These are phyloP conservation scores for Agrypnus murinus DNA, from an alignment of 2,888 invertebrate genomes.

Conservation along the genomic window DNA sequence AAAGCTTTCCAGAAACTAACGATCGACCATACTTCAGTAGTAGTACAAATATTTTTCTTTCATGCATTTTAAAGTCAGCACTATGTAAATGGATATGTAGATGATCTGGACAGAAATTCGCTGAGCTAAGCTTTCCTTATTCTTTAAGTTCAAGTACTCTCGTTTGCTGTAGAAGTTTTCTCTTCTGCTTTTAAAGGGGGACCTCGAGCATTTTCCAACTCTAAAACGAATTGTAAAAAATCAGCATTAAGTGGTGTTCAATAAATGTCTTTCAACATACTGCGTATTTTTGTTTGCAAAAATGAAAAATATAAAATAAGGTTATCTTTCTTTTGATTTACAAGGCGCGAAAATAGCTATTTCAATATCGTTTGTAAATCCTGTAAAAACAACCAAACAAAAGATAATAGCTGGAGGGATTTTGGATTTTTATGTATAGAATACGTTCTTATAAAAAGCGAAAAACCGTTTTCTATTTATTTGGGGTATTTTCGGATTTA, in stretches of 20 bases:
- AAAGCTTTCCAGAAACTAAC: not conserved
- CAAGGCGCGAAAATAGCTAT: too few relatives aligned
- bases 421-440: too few relatives aligned
- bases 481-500: too few relatives aligned
- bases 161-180: not conserved
- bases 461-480: too few relatives aligned
- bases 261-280: too few relatives aligned
- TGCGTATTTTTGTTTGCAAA: too few relatives aligned
- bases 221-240: constrained; percentile 2
- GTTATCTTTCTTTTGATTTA: too few relatives aligned
- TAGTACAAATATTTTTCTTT: constrained; percentile 38
- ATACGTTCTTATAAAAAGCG: too few relatives aligned
- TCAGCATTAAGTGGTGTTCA: constrained; percentile 6
- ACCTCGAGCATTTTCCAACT: constrained; percentile 1
- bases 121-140: constrained; percentile 1
- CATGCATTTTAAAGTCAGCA: constrained; percentile 34
- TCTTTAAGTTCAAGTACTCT: constrained; percentile 12
- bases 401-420: too few relatives aligned
- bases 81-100: constrained; percentile 34
- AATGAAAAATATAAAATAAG: too few relatives aligned
- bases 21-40: constrained; percentile 20
- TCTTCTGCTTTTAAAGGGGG: not conserved
- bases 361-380: too few relatives aligned
- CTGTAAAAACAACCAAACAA: too few relatives aligned
- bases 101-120: constrained; percentile 21